phyloP scores from a whole-genome alignment of 2,797 vertebrate species.

The Peromyscus nudipes region DNA sequence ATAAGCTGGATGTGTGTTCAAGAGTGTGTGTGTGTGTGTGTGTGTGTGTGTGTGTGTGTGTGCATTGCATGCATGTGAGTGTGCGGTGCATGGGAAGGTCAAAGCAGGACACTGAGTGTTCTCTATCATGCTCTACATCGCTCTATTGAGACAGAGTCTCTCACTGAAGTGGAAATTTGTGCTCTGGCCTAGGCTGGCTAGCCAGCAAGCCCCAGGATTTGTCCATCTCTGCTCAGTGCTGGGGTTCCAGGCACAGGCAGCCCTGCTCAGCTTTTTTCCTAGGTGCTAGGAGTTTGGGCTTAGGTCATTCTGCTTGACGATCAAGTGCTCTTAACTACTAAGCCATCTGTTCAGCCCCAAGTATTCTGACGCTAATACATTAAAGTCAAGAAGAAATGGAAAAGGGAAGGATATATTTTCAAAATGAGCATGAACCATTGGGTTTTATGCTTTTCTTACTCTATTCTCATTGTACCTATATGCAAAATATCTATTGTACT shows the following conservation, averaged over 20 bases:
- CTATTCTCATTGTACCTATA: not conserved
- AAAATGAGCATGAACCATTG: not conserved
- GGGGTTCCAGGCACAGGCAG: not conserved
- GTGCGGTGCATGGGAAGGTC: not conserved
- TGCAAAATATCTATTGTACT: not conserved
- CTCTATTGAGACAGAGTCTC: not conserved
- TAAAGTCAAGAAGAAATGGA: constrained; percentile 15
- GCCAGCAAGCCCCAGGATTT: not conserved
- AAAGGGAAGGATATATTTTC: constrained; percentile 43
- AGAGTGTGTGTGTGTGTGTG: too few relatives aligned
- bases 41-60: not conserved
- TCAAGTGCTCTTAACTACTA: not conserved
- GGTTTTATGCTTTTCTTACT: not conserved
- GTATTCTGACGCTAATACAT: not conserved
- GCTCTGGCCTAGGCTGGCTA: not conserved
- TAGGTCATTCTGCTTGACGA: not conserved
- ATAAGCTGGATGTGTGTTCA: not conserved
- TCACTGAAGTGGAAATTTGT: not conserved
- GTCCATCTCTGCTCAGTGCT: not conserved
- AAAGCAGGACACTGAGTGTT: not conserved
- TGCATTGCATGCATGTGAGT: not conserved
- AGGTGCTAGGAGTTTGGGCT: not conserved
- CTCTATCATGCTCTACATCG: not conserved
- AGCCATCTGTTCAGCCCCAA: not conserved
- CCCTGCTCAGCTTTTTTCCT: too few relatives aligned